Percentiles rank a stretch among this genome's conserved stretches.
Evolutionary conservation across 2,113 vertebrate genomes (phyloP).

Genomic region (Elaphurus davidianus): DNA sequence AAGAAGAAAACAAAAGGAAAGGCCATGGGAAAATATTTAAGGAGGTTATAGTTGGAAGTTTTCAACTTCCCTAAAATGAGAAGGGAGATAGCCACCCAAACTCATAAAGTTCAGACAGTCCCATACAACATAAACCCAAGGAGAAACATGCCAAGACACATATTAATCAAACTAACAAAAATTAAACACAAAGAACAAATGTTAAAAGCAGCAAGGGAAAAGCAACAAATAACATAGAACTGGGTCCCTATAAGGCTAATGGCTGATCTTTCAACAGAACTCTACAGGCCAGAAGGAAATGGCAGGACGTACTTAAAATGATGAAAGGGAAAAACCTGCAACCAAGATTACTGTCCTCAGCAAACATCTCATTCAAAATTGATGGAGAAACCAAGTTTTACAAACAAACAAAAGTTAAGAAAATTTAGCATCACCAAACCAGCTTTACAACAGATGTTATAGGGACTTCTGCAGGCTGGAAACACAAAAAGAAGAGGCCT

Average conservation of each 20-base stretch:
- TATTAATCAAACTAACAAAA: not conserved
- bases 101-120: not conserved
- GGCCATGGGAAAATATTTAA: not conserved
- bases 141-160: not conserved
- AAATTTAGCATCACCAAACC: not conserved
- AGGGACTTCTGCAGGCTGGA: not conserved
- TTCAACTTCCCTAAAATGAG: not conserved
- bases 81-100: not conserved
- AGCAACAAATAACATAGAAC: not conserved
- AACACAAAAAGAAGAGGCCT: not conserved
- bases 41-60: not conserved
- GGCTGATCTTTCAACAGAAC: not conserved
- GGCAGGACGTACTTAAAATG: not conserved
- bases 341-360: not conserved
- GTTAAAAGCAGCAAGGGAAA: not conserved
- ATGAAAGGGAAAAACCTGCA: not conserved
- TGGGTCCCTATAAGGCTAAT: fast-evolving
- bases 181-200: not conserved
- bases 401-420: not conserved
- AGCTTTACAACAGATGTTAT: not conserved
- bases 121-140: not conserved
- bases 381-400: not conserved
- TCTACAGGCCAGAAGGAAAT: not conserved
- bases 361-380: not conserved
- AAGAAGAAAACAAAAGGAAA: not conserved